Evolutionary conservation across 2,797 vertebrate species (phyloP), one percentile per base, ranked within the genome.

Genomic region (Pterois miles): DNA sequence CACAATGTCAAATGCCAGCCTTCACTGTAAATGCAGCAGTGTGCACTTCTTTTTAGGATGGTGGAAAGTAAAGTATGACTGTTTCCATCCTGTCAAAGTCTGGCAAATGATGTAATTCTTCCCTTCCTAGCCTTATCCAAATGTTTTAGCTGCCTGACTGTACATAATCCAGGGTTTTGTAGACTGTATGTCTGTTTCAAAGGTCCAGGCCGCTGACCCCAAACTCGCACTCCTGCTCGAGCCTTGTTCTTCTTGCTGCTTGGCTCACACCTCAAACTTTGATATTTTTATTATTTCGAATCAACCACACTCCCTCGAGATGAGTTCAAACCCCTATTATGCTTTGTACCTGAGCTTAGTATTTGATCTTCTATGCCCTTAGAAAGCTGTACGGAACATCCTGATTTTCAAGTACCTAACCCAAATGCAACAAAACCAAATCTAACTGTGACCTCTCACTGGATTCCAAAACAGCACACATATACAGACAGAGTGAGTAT

Each of bases 281-380:
- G 84, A 86, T 78, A 83, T 86, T 83, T 83, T 90, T 93, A 92
- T 90, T 83, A 93, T 88, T 88, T 87, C 75, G 87, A 83, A 89
- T 85, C 74, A 88, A 71, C 53, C 65, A 1, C 4, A 5, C 43
- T 80, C 88, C 87, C 82, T 59, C 13, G 74, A 85, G 88, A 75
- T 65, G 66, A 86, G 82, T 90, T 92, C 91, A 93, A 92, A 93
- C 81, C 83, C 81, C 65, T 68, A 76, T 36, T 56, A 76, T 79
- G 82, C 89, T 91, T 90, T 93, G 92, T 93, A 87, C 85, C 82
- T 89, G 66, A 81, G 81, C 83, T 81, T 63, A 88, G 81, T 82
- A 88, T 94, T 92, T 95, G 93, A 95, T 96, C 92, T 95, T 73
- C 79, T 90, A 93, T 94, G 93, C 94, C 86, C 87, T 95, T 83